Percentiles rank a stretch among this genome's conserved stretches.
These are phyloP conservation scores for Zaprionus africanus DNA, from an alignment of 1,140 invertebrate genomes.

Conservation along the genomic window DNA sequence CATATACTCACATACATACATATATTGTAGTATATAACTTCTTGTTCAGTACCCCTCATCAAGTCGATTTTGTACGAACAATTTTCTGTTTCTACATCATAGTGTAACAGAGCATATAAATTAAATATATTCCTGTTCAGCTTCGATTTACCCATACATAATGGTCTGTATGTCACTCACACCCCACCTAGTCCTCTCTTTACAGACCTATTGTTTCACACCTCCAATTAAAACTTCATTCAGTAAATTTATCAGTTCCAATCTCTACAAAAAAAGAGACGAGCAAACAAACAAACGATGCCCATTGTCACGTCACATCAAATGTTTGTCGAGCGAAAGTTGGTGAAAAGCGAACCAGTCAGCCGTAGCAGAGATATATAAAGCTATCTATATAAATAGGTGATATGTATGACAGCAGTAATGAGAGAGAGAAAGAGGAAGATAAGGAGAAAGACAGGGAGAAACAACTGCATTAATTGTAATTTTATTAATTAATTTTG, in stretches of 20 bases:
- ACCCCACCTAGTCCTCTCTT: too few relatives aligned
- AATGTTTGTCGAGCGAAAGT: constrained; percentile 7
- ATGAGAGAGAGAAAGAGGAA: not conserved
- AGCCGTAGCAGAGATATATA: not conserved
- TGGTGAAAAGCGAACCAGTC: not conserved
- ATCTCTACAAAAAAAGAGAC: not conserved
- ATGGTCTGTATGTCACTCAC: too few relatives aligned
- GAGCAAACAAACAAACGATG: not conserved
- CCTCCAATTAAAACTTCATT: not conserved
- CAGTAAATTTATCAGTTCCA: not conserved
- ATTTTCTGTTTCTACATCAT: not conserved
- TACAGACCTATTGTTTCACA: not conserved
- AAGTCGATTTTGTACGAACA: not conserved
- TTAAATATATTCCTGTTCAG: too few relatives aligned
- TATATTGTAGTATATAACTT: not conserved
- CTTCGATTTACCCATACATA: too few relatives aligned
- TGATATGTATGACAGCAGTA: constrained; percentile 2
- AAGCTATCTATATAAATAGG: not conserved
- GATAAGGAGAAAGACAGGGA: not conserved
- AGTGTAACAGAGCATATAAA: too few relatives aligned
- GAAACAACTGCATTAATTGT: constrained; percentile 67
- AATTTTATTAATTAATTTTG: constrained; percentile 75
- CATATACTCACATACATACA: not conserved
- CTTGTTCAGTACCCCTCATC: not conserved
- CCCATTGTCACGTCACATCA: not conserved